These are phyloP conservation scores for Urosaurus nigricauda DNA, from an alignment of 2,797 vertebrate species.

Conservation along the genomic window DNA sequence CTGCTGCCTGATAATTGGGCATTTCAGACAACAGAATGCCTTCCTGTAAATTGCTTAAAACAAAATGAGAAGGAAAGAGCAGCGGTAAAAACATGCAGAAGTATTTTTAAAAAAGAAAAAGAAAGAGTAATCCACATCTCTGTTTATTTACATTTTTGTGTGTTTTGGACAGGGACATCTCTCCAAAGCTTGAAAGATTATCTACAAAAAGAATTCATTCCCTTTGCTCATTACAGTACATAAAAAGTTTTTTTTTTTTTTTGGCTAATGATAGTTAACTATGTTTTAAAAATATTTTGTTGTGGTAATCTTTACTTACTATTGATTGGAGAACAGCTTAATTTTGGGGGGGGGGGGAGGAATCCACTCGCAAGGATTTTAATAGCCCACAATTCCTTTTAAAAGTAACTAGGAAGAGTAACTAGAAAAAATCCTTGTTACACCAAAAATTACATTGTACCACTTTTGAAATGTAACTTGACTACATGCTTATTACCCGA, in stretches of 20 bases:
- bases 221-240: too few species aligned
- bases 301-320: not conserved
- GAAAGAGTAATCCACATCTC: conserved; percentile 34
- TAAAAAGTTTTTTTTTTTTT: not conserved
- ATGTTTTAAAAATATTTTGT: not conserved
- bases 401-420: not conserved
- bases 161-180: conserved; percentile 31
- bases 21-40: conserved; percentile 62
- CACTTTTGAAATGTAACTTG: not conserved
- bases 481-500: not conserved
- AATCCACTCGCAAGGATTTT: not conserved
- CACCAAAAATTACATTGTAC: not conserved
- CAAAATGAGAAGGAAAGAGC: conserved; percentile 12
- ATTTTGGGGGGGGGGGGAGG: too few species aligned
- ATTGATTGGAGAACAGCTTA: not conserved
- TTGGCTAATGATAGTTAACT: not conserved
- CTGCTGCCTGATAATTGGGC: conserved; percentile 61
- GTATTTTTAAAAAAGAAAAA: too few species aligned
- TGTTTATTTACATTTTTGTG: not conserved
- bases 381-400: not conserved
- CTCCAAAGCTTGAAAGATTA: conserved; percentile 18
- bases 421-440: not conserved
- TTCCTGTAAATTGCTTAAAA: conserved; percentile 55
- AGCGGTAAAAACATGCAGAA: not conserved
- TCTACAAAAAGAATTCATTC: too few species aligned